Percentiles rank a stretch among this genome's conserved stretches.
Conservation (phyloP, 2,888 invertebrate genomes). For the Cephus rjabovi region DNA sequence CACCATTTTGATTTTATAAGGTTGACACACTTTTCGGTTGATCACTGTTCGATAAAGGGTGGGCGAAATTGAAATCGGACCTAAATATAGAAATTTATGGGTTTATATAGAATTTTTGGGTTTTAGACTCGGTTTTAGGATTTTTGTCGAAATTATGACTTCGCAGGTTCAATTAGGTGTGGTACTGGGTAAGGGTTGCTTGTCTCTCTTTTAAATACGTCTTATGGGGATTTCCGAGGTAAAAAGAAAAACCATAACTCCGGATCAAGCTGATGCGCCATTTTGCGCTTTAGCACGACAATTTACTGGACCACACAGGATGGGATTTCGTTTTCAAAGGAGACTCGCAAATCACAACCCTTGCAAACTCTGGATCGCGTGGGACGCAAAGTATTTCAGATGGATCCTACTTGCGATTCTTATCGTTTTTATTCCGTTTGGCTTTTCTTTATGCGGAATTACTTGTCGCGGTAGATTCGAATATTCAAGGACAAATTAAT, state of each 20-base stretch:
- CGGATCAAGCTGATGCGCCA: constrained; percentile 50
- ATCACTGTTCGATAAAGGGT: too few relatives aligned
- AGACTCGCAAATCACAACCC: constrained; percentile 9
- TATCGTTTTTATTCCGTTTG: too few relatives aligned
- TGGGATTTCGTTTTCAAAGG: constrained; percentile 32
- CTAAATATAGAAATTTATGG: too few relatives aligned
- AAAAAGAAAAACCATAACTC: constrained; percentile 35
- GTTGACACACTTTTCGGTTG: too few relatives aligned
- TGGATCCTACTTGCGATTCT: too few relatives aligned
- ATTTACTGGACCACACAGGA: constrained; percentile 56
- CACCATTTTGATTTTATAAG: too few relatives aligned
- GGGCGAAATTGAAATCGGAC: too few relatives aligned
- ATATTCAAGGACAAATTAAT: too few relatives aligned
- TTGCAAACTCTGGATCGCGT: constrained; percentile 25
- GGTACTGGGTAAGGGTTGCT: neutral
- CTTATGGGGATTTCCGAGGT: neutral
- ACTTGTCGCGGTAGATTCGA: too few relatives aligned
- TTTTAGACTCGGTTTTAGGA: neutral
- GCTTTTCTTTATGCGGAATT: too few relatives aligned
- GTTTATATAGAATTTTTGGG: too few relatives aligned
- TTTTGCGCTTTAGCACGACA: constrained; percentile 48
- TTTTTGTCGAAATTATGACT: neutral
- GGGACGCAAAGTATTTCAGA: constrained; percentile 36
- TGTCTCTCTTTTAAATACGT: neutral
- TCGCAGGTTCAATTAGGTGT: neutral